Conservation (phyloP, 1,140 invertebrate genomes). For the Helicoverpa armigera region DNA sequence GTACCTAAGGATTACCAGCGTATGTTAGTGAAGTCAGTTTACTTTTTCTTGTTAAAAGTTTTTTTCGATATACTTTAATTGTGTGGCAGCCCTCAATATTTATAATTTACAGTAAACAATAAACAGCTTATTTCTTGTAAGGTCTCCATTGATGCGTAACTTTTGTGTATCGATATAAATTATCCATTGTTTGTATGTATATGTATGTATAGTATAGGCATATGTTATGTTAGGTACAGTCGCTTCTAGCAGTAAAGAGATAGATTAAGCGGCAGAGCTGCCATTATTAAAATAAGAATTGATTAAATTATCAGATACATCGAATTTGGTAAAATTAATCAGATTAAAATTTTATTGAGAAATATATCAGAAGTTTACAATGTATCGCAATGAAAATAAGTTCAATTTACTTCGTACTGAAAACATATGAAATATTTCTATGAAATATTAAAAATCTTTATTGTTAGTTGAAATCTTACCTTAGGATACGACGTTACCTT, state of each 20-base stretch:
- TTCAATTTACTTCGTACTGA: no score
- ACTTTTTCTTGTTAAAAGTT: no score
- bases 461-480: conserved; percentile 3
- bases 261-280: not conserved
- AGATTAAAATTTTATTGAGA: no score
- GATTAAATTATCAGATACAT: no score
- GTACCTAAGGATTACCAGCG: no score
- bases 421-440: not conserved
- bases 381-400: no score
- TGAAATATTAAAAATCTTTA: not conserved
- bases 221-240: not conserved
- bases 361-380: no score
- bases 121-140: conserved; percentile 12
- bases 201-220: conserved; percentile 10
- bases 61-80: no score
- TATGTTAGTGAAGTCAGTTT: no score
- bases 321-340: no score
- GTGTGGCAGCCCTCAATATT: conserved; percentile 19
- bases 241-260: not conserved
- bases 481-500: conserved; percentile 21
- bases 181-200: conserved; percentile 42
- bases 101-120: conserved; percentile 36
- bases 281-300: not conserved
- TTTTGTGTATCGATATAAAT: conserved; percentile 47
- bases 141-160: conserved; percentile 39